Base-by-base conservation (phyloP, 2,888 invertebrate species). In the Melangyna quadrimaculata region DNA sequence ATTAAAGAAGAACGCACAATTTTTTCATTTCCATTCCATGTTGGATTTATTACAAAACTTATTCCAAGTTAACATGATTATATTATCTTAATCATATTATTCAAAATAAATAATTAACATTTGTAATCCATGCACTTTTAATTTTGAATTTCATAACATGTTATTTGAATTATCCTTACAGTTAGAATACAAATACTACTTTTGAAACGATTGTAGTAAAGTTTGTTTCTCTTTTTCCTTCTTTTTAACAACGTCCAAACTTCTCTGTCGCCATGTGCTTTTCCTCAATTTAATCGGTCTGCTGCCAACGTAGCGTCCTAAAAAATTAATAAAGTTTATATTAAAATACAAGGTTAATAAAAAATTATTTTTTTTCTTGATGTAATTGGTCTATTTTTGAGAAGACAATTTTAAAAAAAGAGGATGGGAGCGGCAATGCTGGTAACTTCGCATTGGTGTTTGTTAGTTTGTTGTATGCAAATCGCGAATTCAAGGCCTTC, bases 301-400 rank as follows among this genome's bases (percentile, higher is more conserved):
- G 90, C 99, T 99, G 78, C 99, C 99, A 0, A 99, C 99, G 92
- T 99, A 99, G 78, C 98, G 96, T 19, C 99, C 98, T 97, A 48
- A 48, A 48, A 51, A 5, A 51, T 19, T 22, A 9, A 3, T 40
- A 1, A n/a, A 2, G 40, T 43, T 8, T 19, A 43, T 43, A 3
- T 3, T 10, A 12, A 35, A 32, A 32, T 32, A n/a, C n/a, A n/a
- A n/a, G n/a, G n/a, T 9, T 32, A 9, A 14, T 19, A 9, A 17
- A n/a, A n/a, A n/a, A n/a, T n/a, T n/a, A n/a, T n/a, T n/a, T n/a
- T n/a, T n/a, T n/a, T n/a, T n/a, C n/a, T n/a, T n/a, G n/a, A n/a
- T n/a, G n/a, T n/a, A n/a, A n/a, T n/a, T n/a, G n/a, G n/a, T n/a
- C n/a, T n/a, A n/a, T n/a, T n/a, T n/a, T n/a, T n/a, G n/a, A n/a